A percentile compares a stretch with the other conserved stretches of the same genome.
Evolutionary conservation across 2,113 vertebrate species (phyloP).

Genomic region (Empidonax alnorum): DNA sequence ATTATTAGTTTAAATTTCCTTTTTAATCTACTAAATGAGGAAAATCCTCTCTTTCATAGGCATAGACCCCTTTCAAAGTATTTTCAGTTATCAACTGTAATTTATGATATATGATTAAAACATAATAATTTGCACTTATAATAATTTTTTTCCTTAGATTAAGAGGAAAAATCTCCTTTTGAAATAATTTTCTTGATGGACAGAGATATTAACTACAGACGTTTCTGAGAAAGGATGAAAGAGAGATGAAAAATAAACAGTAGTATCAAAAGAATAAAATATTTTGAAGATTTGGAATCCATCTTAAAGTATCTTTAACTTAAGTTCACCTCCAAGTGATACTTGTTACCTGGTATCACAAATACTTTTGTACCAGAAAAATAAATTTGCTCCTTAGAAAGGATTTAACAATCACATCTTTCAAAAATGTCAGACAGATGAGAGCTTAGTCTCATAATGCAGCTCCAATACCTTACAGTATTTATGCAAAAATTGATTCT

Average conservation of each 20-base stretch:
- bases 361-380: background rate
- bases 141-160: background rate
- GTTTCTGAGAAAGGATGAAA: conserved; percentile 5
- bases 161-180: background rate
- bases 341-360: background rate
- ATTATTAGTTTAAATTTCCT: background rate
- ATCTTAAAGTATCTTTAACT: conserved; percentile 35
- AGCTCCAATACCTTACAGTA: background rate
- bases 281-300: conserved; percentile 26
- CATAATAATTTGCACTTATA: background rate
- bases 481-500: background rate
- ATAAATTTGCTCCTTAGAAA: conserved; percentile 17
- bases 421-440: conserved; percentile 17
- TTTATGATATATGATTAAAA: background rate
- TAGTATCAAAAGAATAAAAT: background rate
- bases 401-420: conserved; percentile 25
- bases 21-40: background rate
- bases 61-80: background rate
- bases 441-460: background rate
- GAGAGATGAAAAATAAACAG: conserved; percentile 37
- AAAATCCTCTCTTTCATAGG: background rate
- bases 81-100: conserved; percentile 2
- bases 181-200: conserved; percentile 13
- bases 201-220: conserved; percentile 7
- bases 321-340: conserved; percentile 18